These are phyloP conservation scores for Panzeria rudis DNA, from an alignment of 2,888 invertebrate genomes.

Conservation along the genomic window DNA sequence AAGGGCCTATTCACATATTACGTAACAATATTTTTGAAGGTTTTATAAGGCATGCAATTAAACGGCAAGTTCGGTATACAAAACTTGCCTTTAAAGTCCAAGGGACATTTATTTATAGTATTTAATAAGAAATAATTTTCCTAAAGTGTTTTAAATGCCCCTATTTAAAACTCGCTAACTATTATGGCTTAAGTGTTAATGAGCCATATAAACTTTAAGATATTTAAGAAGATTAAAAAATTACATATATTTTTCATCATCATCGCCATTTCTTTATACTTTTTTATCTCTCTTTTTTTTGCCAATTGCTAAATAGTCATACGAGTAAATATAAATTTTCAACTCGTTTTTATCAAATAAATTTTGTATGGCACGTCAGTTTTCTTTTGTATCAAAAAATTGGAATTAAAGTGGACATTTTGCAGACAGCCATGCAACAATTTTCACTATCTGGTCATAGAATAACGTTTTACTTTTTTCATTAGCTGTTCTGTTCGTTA, in stretches of 20 bases:
- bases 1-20: no score
- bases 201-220: constrained; percentile 66
- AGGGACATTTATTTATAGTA: no score
- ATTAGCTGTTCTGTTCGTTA: constrained; percentile 9
- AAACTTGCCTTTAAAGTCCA: no score
- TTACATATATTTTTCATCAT: constrained; percentile 9
- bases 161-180: constrained; percentile 20
- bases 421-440: constrained; percentile 66
- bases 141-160: not conserved
- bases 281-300: not conserved
- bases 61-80: no score
- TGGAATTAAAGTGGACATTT: constrained; percentile 67
- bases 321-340: constrained; percentile 28
- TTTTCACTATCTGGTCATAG: constrained; percentile 47
- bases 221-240: constrained; percentile 52
- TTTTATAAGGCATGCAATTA: no score
- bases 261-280: constrained; percentile 15
- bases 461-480: constrained; percentile 8
- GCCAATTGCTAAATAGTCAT: constrained; percentile 45
- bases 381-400: constrained; percentile 60
- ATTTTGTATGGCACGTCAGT: constrained; percentile 62
- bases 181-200: constrained; percentile 65
- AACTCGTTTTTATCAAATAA: constrained; percentile 56
- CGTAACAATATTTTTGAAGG: no score
- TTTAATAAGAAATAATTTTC: no score